Base-by-base conservation (phyloP, 2,113 vertebrate genomes). In the Spheniscus mendiculus region DNA sequence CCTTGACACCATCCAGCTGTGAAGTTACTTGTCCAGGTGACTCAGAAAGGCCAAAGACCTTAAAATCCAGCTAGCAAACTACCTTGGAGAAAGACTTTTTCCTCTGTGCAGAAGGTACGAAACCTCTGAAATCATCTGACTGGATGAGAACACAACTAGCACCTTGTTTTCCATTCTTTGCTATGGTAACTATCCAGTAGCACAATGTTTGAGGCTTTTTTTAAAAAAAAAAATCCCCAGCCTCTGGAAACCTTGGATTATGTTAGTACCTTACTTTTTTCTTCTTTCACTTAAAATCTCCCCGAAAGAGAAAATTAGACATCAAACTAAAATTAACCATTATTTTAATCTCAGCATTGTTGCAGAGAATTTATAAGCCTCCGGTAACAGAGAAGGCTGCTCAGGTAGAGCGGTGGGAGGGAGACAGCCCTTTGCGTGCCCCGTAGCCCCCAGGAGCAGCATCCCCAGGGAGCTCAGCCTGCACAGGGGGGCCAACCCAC, bases 401-500 rank as follows among this genome's bases (percentile, higher is more conserved):
- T 76, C 29, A 25, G n/a, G 56, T 8, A 26, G 76, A 61, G 36
- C 4, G 1, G 34, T 1, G 9, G 80, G 23, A 73, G 22, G n/a
- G 50, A 74, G 15, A 12, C 30, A 78, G 20, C 45, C 34, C 16
- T 50, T 45, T 38, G 10, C 50, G 45, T 17, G 16, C 9, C 62
- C 56, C 0, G 0, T 22, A 52, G 23, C 40, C 34, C 49, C 58
- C 72, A 26, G 59, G 20, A 84, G 32, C 53, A 36, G 59, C 52
- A 59, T 5, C 77, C 53, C 29, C 0, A 2, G 25, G 76, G 53
- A 65, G 1, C 21, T 11, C 8, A 49, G 32, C 26, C 63, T 10
- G 30, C 23, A 3, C 4, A 2, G 20, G 14, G 49, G 13, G 25
- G 11, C 8, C 1, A 0, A 38, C 26, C 34, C 72, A 12, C 4